Evolutionary conservation across 2,797 vertebrate species (phyloP).

Genomic region (Phrynocephalus vlangalii): DNA sequence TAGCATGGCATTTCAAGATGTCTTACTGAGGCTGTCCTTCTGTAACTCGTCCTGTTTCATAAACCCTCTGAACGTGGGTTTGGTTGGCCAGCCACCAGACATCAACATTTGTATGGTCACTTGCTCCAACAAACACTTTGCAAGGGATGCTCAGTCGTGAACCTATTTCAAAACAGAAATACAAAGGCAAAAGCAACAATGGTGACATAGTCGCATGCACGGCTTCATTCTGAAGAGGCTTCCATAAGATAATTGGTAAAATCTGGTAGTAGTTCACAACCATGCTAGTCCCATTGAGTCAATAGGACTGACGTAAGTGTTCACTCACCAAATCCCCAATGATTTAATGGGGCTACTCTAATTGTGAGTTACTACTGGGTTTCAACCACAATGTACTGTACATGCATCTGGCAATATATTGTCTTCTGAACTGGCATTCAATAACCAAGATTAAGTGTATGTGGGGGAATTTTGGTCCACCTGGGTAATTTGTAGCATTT

Average conservation of each 20-base stretch:
- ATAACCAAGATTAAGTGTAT: background rate
- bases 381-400: too few species aligned
- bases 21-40: slow-evolving; percentile 82
- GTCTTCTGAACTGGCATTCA: background rate
- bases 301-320: too few species aligned
- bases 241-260: background rate
- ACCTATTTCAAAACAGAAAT: slow-evolving; percentile 73
- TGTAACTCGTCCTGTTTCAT: slow-evolving; percentile 76
- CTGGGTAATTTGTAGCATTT: background rate
- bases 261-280: too few species aligned
- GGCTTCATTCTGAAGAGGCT: background rate
- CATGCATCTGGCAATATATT: background rate
- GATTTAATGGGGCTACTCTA: too few species aligned
- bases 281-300: too few species aligned
- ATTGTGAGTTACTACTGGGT: too few species aligned
- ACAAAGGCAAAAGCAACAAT: background rate
- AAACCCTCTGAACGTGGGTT: slow-evolving; percentile 73
- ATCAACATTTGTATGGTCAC: slow-evolving; percentile 63
- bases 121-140: slow-evolving; percentile 81
- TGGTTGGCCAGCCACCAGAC: slow-evolving; percentile 87
- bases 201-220: background rate
- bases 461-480: background rate
- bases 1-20: slow-evolving; percentile 21
- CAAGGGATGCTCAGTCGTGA: slow-evolving; percentile 85
- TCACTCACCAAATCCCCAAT: too few species aligned